A percentile compares a stretch with the other conserved stretches of the same genome.
phyloP scores from a whole-genome alignment of 2,888 invertebrate genomes.

The Sacculina carcini region DNA sequence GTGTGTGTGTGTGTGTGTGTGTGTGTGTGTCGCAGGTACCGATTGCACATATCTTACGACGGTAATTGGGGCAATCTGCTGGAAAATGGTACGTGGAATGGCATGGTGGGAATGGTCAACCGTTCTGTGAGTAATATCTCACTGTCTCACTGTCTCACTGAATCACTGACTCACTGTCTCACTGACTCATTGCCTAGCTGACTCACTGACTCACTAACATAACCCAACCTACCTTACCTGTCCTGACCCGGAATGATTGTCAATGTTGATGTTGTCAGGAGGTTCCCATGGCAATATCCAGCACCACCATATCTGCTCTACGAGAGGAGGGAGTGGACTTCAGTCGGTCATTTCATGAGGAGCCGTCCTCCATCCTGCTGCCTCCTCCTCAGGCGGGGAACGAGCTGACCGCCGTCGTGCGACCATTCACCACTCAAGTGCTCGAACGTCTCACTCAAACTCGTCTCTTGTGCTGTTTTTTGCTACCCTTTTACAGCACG shows the following conservation, averaged over 20 bases:
- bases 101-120: not conserved
- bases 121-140: not conserved
- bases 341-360: slow-evolving; percentile 11
- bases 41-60: not conserved
- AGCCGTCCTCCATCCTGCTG: slow-evolving; percentile 12
- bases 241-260: no score
- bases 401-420: slow-evolving; percentile 10
- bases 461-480: no score
- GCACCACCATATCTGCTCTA: slow-evolving; percentile 12
- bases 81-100: not conserved
- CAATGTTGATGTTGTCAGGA: slow-evolving; percentile 7
- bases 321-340: slow-evolving; percentile 11
- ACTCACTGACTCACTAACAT: no score
- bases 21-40: no score
- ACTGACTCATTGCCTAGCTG: no score
- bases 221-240: no score
- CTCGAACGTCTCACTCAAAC: no score
- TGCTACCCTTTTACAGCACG: no score
- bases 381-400: slow-evolving; percentile 9
- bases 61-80: not conserved
- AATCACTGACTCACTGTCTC: no score
- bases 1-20: no score
- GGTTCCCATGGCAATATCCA: slow-evolving; percentile 10
- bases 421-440: slow-evolving; percentile 10
- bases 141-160: no score